These are phyloP conservation scores for Synodontis membranacea DNA, from an alignment of 2,113 vertebrate genomes.

Conservation along the genomic window DNA sequence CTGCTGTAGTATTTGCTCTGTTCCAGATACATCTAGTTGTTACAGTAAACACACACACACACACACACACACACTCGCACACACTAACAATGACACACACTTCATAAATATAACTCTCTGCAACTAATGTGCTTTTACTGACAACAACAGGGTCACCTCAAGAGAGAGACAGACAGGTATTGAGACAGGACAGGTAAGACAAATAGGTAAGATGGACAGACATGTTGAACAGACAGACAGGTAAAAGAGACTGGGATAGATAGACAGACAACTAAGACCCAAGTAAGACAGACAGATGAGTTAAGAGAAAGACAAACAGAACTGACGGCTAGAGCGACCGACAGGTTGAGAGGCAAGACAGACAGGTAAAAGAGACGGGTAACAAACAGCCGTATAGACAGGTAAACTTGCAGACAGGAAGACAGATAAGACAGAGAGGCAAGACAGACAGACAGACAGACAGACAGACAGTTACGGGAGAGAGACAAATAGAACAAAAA, in stretches of 20 bases:
- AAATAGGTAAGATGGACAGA: not conserved
- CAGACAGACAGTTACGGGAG: not conserved
- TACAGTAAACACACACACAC: too few relatives aligned
- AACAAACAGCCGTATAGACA: too few relatives aligned
- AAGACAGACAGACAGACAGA: not conserved
- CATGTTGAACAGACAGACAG: not conserved
- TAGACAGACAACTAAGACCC: not conserved
- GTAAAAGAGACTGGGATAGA: not conserved
- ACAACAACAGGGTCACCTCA: constrained; percentile 23
- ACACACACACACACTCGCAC: not conserved
- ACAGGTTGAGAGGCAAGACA: too few relatives aligned
- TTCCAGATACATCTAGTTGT: not conserved
- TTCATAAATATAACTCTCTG: too few relatives aligned
- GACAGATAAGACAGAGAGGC: not conserved
- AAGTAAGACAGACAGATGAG: not conserved
- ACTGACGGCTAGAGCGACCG: too few relatives aligned
- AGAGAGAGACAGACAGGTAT: not conserved
- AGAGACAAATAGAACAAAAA: not conserved
- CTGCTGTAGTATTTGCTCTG: not conserved
- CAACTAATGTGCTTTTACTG: not conserved
- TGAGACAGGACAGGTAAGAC: not conserved
- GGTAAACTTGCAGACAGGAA: not conserved
- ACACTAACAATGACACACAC: constrained; percentile 5
- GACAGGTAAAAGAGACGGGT: not conserved
- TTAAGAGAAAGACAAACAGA: not conserved